Conservation (phyloP, 2,797 vertebrate genomes). For the Onychomys leucogaster region DNA sequence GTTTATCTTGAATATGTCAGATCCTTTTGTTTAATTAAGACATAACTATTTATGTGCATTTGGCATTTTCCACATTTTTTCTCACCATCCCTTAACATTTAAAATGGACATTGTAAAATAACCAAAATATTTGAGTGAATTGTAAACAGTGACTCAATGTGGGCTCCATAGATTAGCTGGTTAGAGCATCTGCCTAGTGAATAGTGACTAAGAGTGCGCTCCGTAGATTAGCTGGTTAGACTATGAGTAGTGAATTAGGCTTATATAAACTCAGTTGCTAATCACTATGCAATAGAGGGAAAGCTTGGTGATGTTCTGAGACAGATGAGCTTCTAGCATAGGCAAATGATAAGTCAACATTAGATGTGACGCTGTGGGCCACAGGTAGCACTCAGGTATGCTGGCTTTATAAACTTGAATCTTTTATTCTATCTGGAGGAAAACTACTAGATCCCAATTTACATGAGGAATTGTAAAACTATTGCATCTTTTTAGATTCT, state of each 20-base stretch:
- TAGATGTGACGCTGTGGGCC: neutral
- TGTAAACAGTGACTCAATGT: neutral
- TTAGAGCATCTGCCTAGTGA: neutral
- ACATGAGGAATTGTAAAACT: neutral
- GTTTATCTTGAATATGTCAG: conserved; percentile 6
- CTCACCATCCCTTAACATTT: conserved; percentile 17
- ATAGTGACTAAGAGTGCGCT: neutral
- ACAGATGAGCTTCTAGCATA: neutral
- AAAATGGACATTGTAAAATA: conserved; percentile 20
- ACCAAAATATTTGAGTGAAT: neutral
- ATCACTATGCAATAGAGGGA: neutral
- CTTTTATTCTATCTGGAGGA: conserved; percentile 28
- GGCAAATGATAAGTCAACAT: neutral
- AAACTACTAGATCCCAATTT: neutral
- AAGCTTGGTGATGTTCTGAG: neutral
- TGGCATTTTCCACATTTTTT: conserved; percentile 6
- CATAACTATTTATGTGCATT: neutral
- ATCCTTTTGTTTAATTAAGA: conserved; percentile 12
- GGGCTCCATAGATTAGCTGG: neutral
- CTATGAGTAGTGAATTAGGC: neutral
- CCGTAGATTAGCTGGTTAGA: neutral
- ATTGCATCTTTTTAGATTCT: neutral
- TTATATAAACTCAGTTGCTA: neutral
- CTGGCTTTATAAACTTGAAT: neutral
- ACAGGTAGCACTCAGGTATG: neutral